Evolutionary conservation across 2,113 vertebrate genomes (phyloP).

Genomic region (Limnothrissa miodon): DNA sequence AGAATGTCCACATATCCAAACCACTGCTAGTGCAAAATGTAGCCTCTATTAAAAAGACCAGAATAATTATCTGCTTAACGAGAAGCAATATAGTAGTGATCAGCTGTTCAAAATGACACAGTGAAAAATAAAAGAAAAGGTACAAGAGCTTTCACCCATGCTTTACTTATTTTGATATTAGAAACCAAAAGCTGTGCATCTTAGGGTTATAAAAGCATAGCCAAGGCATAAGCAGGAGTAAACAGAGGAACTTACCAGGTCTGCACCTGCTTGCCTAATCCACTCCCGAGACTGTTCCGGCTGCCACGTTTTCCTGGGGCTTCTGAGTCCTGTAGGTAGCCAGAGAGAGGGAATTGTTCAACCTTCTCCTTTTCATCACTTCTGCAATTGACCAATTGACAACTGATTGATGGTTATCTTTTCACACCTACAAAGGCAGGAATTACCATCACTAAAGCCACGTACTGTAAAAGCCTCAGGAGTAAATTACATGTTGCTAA

Average conservation of each 20-base stretch:
- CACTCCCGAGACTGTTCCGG: slow-evolving; percentile 74
- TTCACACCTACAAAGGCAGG: slow-evolving; percentile 92
- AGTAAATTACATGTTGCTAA: slow-evolving; percentile 99
- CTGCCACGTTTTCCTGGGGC: slow-evolving; percentile 81
- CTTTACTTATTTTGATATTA: background rate
- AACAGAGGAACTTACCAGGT: slow-evolving; percentile 31
- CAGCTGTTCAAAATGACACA: background rate
- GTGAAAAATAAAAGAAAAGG: background rate
- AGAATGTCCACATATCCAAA: slow-evolving; percentile 56
- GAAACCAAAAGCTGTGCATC: background rate
- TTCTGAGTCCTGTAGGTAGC: slow-evolving; percentile 87
- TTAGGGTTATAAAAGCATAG: background rate
- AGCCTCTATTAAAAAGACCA: background rate
- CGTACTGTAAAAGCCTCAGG: slow-evolving; percentile 97
- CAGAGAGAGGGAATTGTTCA: slow-evolving; percentile 85
- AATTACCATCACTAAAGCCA: slow-evolving; percentile 99
- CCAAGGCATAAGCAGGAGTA: background rate
- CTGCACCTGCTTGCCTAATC: slow-evolving; percentile 67
- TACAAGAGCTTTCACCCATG: background rate
- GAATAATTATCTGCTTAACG: background rate
- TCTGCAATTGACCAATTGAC: slow-evolving; percentile 98
- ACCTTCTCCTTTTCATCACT: slow-evolving; percentile 90
- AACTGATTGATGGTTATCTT: slow-evolving; percentile 99
- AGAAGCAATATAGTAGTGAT: background rate
- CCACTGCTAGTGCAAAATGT: background rate